Evolutionary conservation across 1,140 invertebrate species (phyloP).

Genomic region (Tetraneura akinire): DNA sequence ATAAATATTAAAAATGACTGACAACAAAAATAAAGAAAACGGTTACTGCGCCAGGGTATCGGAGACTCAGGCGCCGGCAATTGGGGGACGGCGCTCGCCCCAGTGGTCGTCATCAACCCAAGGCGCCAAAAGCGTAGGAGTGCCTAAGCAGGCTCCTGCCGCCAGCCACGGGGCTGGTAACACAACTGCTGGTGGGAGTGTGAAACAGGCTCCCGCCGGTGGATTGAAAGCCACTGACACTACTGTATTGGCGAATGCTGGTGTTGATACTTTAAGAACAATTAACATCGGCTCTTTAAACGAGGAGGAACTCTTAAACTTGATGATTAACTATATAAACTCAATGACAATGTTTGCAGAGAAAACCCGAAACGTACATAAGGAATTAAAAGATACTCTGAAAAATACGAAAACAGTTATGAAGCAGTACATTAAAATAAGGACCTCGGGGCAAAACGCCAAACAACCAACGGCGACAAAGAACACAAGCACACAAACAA

Average conservation of each 20-base stretch:
- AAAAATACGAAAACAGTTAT: background rate
- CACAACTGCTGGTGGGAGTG: background rate
- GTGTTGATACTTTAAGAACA: no score
- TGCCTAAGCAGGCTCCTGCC: background rate
- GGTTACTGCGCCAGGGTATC: conserved; percentile 1
- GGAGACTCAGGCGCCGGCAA: background rate
- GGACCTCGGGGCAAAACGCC: background rate
- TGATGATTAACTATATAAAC: background rate
- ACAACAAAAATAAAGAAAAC: no score
- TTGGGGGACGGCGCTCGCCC: conserved; percentile 12
- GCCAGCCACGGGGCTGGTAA: conserved; percentile 9
- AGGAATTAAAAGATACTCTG: background rate
- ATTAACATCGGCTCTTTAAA: background rate
- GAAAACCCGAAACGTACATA: background rate
- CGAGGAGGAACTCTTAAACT: background rate
- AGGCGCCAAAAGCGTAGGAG: background rate
- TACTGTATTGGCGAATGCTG: background rate
- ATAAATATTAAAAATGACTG: no score
- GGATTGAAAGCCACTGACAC: background rate
- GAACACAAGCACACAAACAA: background rate
- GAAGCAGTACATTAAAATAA: background rate
- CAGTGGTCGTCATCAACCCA: background rate
- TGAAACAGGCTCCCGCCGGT: background rate
- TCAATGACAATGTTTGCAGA: background rate
- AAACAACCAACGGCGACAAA: background rate